Percentiles rank a stretch among this genome's conserved stretches.
Evolutionary conservation across 2,797 vertebrate species (phyloP).

Genomic region (Nyctibius grandis): DNA sequence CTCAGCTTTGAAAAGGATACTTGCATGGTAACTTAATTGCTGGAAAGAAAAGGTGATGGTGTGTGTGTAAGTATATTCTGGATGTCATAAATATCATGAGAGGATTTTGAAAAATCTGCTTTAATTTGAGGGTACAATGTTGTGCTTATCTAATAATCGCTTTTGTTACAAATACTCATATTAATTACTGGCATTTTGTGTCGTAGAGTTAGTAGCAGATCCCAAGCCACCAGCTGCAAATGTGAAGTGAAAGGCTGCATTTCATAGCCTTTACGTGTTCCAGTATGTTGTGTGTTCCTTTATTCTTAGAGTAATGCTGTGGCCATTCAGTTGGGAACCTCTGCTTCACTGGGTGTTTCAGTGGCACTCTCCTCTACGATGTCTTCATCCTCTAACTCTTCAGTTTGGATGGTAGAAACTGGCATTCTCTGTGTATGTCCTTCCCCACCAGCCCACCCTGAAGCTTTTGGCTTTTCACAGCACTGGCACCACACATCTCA

Average conservation of each 20-base stretch:
- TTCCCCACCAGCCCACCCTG: not conserved
- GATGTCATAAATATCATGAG: not conserved
- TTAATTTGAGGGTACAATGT: not conserved
- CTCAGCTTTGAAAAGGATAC: not conserved
- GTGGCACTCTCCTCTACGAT: not conserved
- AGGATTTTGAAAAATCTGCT: not conserved
- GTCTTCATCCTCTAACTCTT: not conserved
- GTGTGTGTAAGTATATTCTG: not conserved
- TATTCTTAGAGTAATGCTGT: not conserved
- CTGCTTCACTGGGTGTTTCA: not conserved
- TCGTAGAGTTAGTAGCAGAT: not conserved
- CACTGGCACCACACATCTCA: not conserved
- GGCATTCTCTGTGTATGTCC: too few species aligned
- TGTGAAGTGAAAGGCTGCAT: not conserved
- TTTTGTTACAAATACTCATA: not conserved
- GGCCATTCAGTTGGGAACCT: not conserved
- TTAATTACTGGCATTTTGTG: not conserved
- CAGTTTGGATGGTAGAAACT: not conserved
- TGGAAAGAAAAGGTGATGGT: not conserved
- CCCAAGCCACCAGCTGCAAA: not conserved
- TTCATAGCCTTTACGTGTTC: not conserved
- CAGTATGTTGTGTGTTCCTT: not conserved
- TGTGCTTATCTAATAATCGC: not conserved
- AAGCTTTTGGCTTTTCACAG: not conserved
- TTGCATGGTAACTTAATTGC: not conserved